A percentile compares a stretch with the other conserved stretches of the same genome.
phyloP scores from a whole-genome alignment of 2,888 invertebrate genomes.

The Himalopsyche tibetana region DNA sequence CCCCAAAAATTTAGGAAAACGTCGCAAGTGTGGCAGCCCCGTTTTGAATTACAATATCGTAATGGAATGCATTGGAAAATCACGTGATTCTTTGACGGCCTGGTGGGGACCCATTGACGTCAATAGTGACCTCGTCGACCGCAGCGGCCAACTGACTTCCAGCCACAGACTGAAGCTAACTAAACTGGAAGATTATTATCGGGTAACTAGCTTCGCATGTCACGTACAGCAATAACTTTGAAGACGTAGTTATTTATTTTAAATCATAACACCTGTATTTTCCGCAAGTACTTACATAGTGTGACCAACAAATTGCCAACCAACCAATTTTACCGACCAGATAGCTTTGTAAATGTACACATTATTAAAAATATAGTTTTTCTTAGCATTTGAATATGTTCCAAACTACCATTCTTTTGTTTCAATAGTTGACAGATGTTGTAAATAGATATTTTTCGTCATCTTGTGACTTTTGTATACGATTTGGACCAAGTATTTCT shows the following conservation, averaged over 20 bases:
- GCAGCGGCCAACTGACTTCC: constrained; percentile 71
- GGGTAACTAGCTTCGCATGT: not conserved
- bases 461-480: too few relatives aligned
- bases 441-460: too few relatives aligned
- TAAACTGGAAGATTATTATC: constrained; percentile 43
- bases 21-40: constrained; percentile 1
- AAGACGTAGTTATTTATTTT: not conserved
- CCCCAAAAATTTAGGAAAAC: not conserved
- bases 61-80: constrained; percentile 68
- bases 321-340: too few relatives aligned
- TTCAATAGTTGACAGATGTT: too few relatives aligned
- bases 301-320: not conserved
- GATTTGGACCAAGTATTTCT: too few relatives aligned
- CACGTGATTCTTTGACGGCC: constrained; percentile 76
- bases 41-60: constrained; percentile 14
- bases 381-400: too few relatives aligned
- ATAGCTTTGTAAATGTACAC: too few relatives aligned
- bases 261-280: not conserved
- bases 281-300: not conserved
- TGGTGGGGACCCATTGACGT: constrained; percentile 78
- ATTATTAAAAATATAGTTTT: too few relatives aligned
- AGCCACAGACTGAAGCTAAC: constrained; percentile 19
- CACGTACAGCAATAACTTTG: constrained; percentile 24
- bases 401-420: too few relatives aligned
- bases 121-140: constrained; percentile 82